Evolutionary conservation across 2,113 vertebrate species (phyloP).

Genomic region (Dasyurus viverrinus): DNA sequence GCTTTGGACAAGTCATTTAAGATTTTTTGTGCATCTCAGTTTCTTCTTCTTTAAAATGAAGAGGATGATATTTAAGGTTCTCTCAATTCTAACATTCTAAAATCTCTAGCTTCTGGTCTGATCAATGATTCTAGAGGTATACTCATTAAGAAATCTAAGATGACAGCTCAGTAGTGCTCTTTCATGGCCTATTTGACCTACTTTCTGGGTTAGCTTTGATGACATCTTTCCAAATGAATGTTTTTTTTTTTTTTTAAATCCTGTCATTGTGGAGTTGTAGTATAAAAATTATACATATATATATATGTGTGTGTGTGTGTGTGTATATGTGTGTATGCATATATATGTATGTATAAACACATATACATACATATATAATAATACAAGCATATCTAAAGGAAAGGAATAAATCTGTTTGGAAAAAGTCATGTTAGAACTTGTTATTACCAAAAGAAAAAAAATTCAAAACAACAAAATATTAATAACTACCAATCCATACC

Average conservation of each 20-base stretch:
- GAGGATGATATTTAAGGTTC: neutral
- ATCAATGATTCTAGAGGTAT: neutral
- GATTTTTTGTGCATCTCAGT: neutral
- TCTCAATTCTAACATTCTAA: neutral
- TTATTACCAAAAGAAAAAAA: neutral
- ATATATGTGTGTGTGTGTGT: neutral
- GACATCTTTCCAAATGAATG: neutral
- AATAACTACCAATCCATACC: neutral
- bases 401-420: neutral
- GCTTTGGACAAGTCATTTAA: neutral
- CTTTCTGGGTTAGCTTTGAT: neutral
- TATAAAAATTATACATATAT: neutral
- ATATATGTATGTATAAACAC: too few species aligned
- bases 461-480: neutral
- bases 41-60: neutral
- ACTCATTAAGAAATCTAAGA: neutral
- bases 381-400: neutral
- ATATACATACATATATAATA: too few species aligned
- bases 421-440: neutral
- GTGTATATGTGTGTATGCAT: too few species aligned
- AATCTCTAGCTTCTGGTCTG: neutral
- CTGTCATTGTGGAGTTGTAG: neutral
- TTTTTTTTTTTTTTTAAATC: neutral
- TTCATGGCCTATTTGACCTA: neutral
- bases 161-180: neutral